A percentile compares a stretch with the other conserved stretches of the same genome.
phyloP scores from a whole-genome alignment of 2,888 invertebrate species.

The Chaitophorus viminalis region DNA sequence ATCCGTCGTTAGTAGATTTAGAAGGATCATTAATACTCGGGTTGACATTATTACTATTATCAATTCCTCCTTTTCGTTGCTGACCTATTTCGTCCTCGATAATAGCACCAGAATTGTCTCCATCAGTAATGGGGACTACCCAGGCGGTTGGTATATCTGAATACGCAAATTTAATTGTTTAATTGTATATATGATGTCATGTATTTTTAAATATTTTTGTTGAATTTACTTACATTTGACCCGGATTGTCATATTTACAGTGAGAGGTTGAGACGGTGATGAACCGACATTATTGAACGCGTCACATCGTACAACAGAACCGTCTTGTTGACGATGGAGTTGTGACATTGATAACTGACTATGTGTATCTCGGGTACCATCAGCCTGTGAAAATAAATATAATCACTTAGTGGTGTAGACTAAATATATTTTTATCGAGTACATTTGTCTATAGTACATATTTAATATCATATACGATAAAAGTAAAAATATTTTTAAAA shows the following conservation, averaged over 20 bases:
- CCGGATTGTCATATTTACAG: constrained; percentile 55
- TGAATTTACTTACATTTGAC: constrained; percentile 47
- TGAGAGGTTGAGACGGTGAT: constrained; percentile 37
- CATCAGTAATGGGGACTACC: constrained; percentile 38
- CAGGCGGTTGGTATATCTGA: constrained; percentile 43
- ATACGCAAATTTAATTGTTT: background rate
- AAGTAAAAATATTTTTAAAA: background rate
- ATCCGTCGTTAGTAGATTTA: background rate
- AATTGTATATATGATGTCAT: background rate
- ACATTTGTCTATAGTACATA: background rate
- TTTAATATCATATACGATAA: background rate
- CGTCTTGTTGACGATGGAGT: constrained; percentile 51
- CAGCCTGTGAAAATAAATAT: constrained; percentile 4
- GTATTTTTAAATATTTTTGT: background rate
- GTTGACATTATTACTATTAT: background rate
- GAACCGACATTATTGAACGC: constrained; percentile 50
- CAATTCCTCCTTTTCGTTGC: background rate
- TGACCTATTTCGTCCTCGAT: constrained; percentile 34
- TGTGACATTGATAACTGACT: constrained; percentile 47
- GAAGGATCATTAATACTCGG: background rate
- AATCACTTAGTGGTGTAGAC: too few species aligned
- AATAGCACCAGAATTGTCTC: constrained; percentile 37
- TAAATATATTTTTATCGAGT: too few species aligned
- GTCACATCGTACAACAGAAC: constrained; percentile 48
- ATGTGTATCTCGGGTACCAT: constrained; percentile 54